Evolutionary conservation across 2,797 vertebrate species (phyloP).

Genomic region (Silurus lanzhouensis): DNA sequence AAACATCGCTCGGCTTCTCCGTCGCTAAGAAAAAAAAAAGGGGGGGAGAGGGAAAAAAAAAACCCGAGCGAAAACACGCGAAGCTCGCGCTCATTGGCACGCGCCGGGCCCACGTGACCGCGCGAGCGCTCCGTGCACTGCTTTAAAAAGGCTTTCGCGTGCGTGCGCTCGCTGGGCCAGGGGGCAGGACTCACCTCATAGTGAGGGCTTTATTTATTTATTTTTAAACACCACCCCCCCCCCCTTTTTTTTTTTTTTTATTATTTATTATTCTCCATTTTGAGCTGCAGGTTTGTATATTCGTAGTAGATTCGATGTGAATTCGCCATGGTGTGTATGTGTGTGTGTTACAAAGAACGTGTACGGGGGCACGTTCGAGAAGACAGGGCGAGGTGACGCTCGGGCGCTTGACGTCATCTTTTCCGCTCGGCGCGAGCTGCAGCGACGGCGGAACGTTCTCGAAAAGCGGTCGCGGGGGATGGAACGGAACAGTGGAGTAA

Average conservation of each 20-base stretch:
- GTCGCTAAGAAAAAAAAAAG: slow-evolving; percentile 72
- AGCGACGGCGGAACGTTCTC: slow-evolving; percentile 76
- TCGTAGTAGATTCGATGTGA: not conserved
- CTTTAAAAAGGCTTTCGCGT: slow-evolving; percentile 61
- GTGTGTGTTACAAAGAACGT: not conserved
- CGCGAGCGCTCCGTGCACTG: slow-evolving; percentile 58
- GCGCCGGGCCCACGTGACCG: slow-evolving; percentile 62
- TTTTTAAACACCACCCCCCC: too few species aligned
- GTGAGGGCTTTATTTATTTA: too few species aligned
- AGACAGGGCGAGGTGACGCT: slow-evolving; percentile 48
- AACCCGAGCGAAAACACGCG: slow-evolving; percentile 73
- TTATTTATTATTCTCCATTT: too few species aligned
- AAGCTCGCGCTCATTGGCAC: slow-evolving; percentile 65
- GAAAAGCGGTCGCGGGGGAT: slow-evolving; percentile 61
- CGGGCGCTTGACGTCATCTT: slow-evolving; percentile 78
- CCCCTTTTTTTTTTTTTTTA: too few species aligned
- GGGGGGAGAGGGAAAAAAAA: too few species aligned
- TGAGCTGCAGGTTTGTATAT: too few species aligned
- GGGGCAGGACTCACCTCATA: not conserved
- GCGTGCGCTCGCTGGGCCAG: slow-evolving; percentile 17
- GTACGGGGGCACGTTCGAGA: not conserved
- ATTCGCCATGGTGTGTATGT: not conserved
- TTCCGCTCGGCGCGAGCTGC: slow-evolving; percentile 72
- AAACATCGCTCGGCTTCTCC: slow-evolving; percentile 75
- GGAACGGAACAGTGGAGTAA: slow-evolving; percentile 19